A percentile compares a stretch with the other conserved stretches of the same genome.
Conservation (phyloP, 2,113 vertebrate genomes). For the Gambusia holbrooki region DNA sequence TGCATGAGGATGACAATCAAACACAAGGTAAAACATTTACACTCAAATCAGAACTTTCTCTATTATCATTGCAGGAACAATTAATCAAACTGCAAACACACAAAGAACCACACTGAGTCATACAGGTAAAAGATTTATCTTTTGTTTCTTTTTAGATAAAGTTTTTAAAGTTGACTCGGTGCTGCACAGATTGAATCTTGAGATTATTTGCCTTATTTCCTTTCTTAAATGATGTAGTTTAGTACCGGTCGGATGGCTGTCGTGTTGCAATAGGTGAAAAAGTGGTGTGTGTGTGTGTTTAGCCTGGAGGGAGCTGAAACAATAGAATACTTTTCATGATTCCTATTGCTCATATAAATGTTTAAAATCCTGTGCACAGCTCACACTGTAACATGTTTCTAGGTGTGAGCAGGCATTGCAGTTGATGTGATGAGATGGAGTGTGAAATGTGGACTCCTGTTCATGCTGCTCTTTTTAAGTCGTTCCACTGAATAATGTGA, state of each 20-base stretch:
- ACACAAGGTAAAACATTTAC: constrained; percentile 71
- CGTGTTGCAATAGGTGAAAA: neutral
- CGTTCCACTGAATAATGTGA: constrained; percentile 28
- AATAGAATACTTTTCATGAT: constrained; percentile 28
- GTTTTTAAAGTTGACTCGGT: neutral
- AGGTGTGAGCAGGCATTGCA: constrained; percentile 17
- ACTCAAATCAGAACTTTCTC: neutral
- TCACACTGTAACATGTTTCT: constrained; percentile 35
- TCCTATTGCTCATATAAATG: constrained; percentile 42
- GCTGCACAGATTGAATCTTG: neutral
- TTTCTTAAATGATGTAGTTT: neutral
- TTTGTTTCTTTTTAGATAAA: neutral
- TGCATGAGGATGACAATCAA: constrained; percentile 45
- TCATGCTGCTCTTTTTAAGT: constrained; percentile 5
- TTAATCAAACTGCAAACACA: neutral
- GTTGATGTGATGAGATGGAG: constrained; percentile 23
- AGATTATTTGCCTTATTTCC: neutral
- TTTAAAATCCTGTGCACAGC: constrained; percentile 14
- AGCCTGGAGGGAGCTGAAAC: neutral
- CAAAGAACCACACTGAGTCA: too few species aligned
- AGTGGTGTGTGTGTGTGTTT: neutral
- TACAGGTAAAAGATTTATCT: neutral
- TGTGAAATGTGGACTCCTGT: constrained; percentile 23
- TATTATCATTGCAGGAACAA: neutral
- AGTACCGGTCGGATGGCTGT: neutral